Evolutionary conservation across 2,888 invertebrate genomes (phyloP), one percentile per base, ranked within the genome.

Genomic region (Heteromurus nitidus): DNA sequence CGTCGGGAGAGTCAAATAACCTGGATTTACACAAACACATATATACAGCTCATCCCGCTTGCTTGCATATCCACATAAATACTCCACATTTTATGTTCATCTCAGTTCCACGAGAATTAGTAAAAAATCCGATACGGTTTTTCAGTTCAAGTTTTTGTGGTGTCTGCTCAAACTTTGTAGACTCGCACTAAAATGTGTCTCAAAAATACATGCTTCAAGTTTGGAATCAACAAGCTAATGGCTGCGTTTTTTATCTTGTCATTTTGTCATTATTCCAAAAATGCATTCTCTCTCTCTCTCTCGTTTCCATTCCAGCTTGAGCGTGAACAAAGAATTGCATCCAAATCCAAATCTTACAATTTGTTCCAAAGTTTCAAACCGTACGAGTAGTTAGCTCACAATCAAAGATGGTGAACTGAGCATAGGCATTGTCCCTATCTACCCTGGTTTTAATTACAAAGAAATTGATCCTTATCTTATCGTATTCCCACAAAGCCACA

Each of bases 91-190:
- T n/a, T 5, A n/a, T n/a, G 3, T 47, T 16, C n/a, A 3, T 47
- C 47, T 47, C 7, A 47, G 47, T 47, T 11, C n/a, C 5, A 5
- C 36, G 13, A n/a, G 3, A 47, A 3, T 11, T 5, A 47, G 47
- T n/a, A n/a, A 47, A 47, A 47, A 47, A 11, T 47, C 7, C 47
- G n/a, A 50, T 24, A 26, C 42, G n/a, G 60, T 5, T 22, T 60
- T 68, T 62, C 60, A 80, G 80, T 80, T 80, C 80, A 80, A 80
- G 80, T 80, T 80, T 73, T 60, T 80, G 80, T 79, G 67, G 30
- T 72, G 80, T 80, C 80, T 80, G 67, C 72, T 47, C 22, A n/a
- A 36, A 9, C 3, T 47, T 47, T n/a, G 16, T 3, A 47, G n/a
- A 13, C 3, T n/a, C n/a, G n/a, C 3, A n/a, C 11, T 16, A 47